Base-by-base conservation (phyloP, 2,888 invertebrate genomes). In the Anoplius nigerrimus region DNA sequence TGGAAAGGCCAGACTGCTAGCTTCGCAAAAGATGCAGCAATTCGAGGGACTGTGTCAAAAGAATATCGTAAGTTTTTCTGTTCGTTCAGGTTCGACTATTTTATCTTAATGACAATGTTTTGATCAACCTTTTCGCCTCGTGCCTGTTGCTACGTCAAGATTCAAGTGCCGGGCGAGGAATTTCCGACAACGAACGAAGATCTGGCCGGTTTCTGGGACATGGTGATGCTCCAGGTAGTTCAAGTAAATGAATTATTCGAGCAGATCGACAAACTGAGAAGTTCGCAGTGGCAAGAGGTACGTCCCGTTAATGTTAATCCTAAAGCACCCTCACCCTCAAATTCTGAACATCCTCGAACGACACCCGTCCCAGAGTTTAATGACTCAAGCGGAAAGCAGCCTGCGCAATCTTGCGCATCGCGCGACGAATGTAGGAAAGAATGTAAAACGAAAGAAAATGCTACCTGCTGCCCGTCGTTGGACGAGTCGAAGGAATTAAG, bases 181-280 rank as follows among this genome's bases (percentile, higher is more conserved):
- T 97, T 96, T 89, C 96, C 95, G 8, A 98, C 98, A 8, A 97
- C 97, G 0, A 90, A 93, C 75, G 94, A 95, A 81, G 98, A 98
- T 89, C 90, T 98, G 72, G 96, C 95, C 82, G 98, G 98, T 0
- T 98, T 98, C 90, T 98, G 98, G 98, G 98, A 98, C 89, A 97
- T 98, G 97, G 97, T 98, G 27, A 93, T 94, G 88, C 91, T 98
- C 57, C 98, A 98, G 90, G 95, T 98, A 20, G 92, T 93, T 70
- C 95, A 97, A 84, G 93, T 98, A 62, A 93, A 97, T 86, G 92
- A 92, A 3, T 90, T 95, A 78, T 97, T 95, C 87, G 91, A 92
- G 15, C 93, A 94, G 68, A 91, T 96, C 45, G 92, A 92, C 5
- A 84, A 85, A 11, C 88, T 94, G 13, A 92, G 91, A 80, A 90